These are phyloP conservation scores for Sebastes nivosus DNA, from an alignment of 2,797 vertebrate species.

Conservation along the genomic window DNA sequence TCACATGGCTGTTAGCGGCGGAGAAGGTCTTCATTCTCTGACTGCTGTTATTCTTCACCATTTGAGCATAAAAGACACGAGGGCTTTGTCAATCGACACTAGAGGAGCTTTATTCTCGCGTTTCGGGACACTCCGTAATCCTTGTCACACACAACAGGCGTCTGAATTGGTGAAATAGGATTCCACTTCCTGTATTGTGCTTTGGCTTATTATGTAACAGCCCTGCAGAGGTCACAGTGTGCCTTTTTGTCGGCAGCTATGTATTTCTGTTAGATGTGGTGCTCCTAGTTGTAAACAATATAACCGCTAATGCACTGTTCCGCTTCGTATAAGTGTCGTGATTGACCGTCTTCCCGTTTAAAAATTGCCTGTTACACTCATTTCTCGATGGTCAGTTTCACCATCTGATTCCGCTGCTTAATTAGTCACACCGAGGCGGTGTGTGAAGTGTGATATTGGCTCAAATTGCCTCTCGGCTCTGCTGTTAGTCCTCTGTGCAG, in stretches of 20 bases:
- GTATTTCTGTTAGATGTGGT: background rate
- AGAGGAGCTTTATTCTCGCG: slow-evolving; percentile 39
- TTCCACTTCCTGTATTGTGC: slow-evolving; percentile 59
- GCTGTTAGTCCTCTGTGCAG: slow-evolving; percentile 65
- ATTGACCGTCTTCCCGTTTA: slow-evolving; percentile 49
- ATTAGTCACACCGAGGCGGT: slow-evolving; percentile 72
- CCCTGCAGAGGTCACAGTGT: slow-evolving; percentile 47
- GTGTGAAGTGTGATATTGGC: slow-evolving; percentile 74
- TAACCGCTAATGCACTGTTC: background rate
- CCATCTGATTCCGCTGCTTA: slow-evolving; percentile 73
- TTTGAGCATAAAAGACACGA: slow-evolving; percentile 34
- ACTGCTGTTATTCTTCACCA: slow-evolving; percentile 35
- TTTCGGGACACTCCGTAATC: slow-evolving; percentile 46
- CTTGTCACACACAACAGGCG: slow-evolving; percentile 45
- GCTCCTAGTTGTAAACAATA: slow-evolving; percentile 1
- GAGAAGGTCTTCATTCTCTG: slow-evolving; percentile 31
- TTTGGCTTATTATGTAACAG: slow-evolving; percentile 52
- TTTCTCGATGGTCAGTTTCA: slow-evolving; percentile 68
- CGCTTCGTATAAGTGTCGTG: slow-evolving; percentile 15
- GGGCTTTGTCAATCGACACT: slow-evolving; percentile 39
- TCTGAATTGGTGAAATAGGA: slow-evolving; percentile 59
- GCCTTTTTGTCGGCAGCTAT: slow-evolving; percentile 20
- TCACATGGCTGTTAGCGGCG: slow-evolving; percentile 20
- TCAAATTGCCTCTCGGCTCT: slow-evolving; percentile 64
- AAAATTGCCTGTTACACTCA: slow-evolving; percentile 55